These are phyloP conservation scores for Syngnathus scovelli DNA, from an alignment of 2,113 vertebrate species.

Conservation along the genomic window DNA sequence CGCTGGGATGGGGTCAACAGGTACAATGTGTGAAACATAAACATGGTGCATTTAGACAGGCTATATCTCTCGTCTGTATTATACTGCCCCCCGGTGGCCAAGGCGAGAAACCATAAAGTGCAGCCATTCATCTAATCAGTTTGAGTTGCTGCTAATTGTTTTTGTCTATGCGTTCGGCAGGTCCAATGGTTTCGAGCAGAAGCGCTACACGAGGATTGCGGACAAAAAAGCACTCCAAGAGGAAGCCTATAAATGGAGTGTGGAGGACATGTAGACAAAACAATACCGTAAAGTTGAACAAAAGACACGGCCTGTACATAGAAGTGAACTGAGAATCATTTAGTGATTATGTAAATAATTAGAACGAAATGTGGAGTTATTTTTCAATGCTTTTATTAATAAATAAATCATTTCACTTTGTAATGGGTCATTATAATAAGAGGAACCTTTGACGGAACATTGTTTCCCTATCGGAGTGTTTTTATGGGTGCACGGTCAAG, in stretches of 20 bases:
- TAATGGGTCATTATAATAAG: conserved; percentile 8
- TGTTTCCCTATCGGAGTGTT: conserved; percentile 39
- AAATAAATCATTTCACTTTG: conserved; percentile 49
- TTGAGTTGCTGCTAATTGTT: too few species aligned
- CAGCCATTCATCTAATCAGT: too few species aligned
- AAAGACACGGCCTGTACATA: conserved; percentile 28
- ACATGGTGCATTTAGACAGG: neutral
- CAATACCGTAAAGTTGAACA: neutral
- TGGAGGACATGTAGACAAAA: conserved; percentile 86
- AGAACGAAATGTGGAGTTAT: conserved; percentile 9
- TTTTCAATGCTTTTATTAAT: conserved; percentile 39
- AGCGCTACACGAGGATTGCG: conserved; percentile 80
- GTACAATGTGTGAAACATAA: conserved; percentile 55
- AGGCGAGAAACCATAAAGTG: too few species aligned
- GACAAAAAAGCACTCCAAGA: conserved; percentile 88
- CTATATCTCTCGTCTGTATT: too few species aligned
- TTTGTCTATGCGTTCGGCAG: conserved; percentile 52
- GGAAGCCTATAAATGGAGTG: conserved; percentile 94
- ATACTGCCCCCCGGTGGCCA: too few species aligned
- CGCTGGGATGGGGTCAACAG: conserved; percentile 97
- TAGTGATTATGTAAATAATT: conserved; percentile 28
- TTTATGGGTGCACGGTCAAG: conserved; percentile 9
- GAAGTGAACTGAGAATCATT: conserved; percentile 4
- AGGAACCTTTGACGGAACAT: conserved; percentile 13
- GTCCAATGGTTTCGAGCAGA: conserved; percentile 93